A percentile compares a stretch with the other conserved stretches of the same genome.
These are phyloP conservation scores for Heliconius nattereri DNA, from an alignment of 1,140 invertebrate species.

Conservation along the genomic window DNA sequence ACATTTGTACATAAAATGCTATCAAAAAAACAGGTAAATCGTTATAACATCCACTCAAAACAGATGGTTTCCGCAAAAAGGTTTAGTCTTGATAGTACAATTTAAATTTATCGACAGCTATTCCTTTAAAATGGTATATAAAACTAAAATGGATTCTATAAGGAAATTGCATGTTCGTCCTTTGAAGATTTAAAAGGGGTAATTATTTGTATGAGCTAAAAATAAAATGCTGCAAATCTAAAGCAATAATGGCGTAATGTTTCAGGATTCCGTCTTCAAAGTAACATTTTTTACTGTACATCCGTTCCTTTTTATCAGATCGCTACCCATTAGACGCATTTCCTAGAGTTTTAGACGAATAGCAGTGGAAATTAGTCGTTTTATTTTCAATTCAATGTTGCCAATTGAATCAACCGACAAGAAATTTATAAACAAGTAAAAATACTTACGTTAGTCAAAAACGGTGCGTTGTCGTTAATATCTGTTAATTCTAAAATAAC, in stretches of 20 bases:
- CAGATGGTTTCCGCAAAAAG: conserved; percentile 40
- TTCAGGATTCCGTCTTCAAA: conserved; percentile 17
- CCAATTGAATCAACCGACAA: neutral
- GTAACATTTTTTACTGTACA: conserved; percentile 24
- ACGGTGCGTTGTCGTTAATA: conserved; percentile 95
- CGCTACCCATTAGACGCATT: conserved; percentile 24
- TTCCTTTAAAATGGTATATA: conserved; percentile 56
- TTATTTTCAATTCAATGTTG: neutral
- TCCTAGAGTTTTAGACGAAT: conserved; percentile 20
- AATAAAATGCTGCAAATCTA: conserved; percentile 26
- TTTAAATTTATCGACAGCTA: conserved; percentile 54
- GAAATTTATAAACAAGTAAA: neutral
- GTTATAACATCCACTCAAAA: conserved; percentile 39
- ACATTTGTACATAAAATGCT: conserved; percentile 10
- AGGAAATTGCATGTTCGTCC: conserved; percentile 48
- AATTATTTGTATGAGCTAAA: conserved; percentile 30
- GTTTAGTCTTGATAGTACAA: conserved; percentile 46
- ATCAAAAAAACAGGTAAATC: conserved; percentile 23
- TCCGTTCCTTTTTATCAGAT: conserved; percentile 23
- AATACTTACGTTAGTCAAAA: conserved; percentile 87
- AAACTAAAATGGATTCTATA: conserved; percentile 48
- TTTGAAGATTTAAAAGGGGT: conserved; percentile 37
- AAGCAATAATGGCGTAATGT: conserved; percentile 28
- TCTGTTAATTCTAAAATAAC: conserved; percentile 90
- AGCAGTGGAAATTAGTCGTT: neutral